Base-by-base conservation (phyloP, 1,140 invertebrate genomes). In the Drosophila ambigua region DNA sequence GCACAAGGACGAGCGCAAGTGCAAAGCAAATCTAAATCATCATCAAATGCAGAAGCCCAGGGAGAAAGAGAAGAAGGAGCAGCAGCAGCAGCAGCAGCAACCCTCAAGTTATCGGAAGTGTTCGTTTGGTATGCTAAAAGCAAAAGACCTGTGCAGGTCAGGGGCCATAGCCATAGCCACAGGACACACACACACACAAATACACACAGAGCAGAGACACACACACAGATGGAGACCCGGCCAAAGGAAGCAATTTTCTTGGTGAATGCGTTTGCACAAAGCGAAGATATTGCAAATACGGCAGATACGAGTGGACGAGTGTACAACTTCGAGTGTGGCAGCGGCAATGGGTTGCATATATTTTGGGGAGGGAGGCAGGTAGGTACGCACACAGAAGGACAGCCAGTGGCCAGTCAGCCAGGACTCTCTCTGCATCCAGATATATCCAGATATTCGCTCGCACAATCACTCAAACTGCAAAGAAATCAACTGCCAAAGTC, bases 201-300 rank as follows among this genome's bases (percentile, higher is more conserved):
- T 16, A 31, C 26, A 3, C 23, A 11, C 5, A 24, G n/a, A 9
- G 45, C 26, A 8, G 45, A 13, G 51, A 35, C 3, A 7, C 2
- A 31, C 7, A 31, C 20, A 24, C 41, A 62, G 24, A 68, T 49
- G 43, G 53, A 66, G 52, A 66, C 3, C 9, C 35, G 39, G 16
- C 28, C 31, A 72, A 63, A 80, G 72, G 77, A 84, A 84, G 57
- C 67, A 80, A 84, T 85, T 84, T 84, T 80, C 80, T 57, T 63
- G 45, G 51, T 72, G 66, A 80, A 62, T 85, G 80, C 63, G 66
- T 68, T 62, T 59, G 39, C 55, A 84, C 77, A 84, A 84, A 77
- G 74, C 60, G 44, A 41, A 54, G 41, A 53, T 65, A 64, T 50
- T 58, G 62, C 51, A 35, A 39, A 39, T 72, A 72, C 45, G 35